Base-by-base conservation (phyloP, 2,888 invertebrate species). In the Amphipyra tragopoginis region DNA sequence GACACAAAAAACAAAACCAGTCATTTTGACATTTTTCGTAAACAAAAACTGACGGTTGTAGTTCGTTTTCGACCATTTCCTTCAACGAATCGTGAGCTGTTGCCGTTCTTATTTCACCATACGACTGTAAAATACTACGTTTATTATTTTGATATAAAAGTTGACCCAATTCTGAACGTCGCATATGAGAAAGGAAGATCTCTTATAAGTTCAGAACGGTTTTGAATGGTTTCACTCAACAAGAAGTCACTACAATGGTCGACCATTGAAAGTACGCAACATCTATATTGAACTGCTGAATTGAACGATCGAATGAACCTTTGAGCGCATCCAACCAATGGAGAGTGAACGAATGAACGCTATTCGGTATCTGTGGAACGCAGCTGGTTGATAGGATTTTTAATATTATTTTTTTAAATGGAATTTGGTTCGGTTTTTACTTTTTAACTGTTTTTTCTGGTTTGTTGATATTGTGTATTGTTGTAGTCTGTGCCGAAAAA, bases 281-380 rank as follows among this genome's bases (percentile, higher is more conserved):
- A 73, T 59, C 54, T 67, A 54, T 56, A 68, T 53, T 70, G 71
- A 81, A 72, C 60, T 63, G 61, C 11, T 69, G 63, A 59, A 77
- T 57, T 59, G 52, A 71, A 72, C 57, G 71, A 72, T 21, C 47
- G 63, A 80, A 64, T 64, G 72, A 65, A 71, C 67, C 59, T 68
- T 72, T 72, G 53, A 80, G 65, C 44, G 59, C 60, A 59, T 57
- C 42, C 44, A 8, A 63, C 52, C 48, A 66, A 49, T 48, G 48
- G 48, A n/a, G 57, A 63, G 50, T 59, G 72, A 72, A 67, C 48
- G 69, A 79, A 66, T 66, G 65, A 78, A 61, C 44, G 62, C 52
- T 51, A 38, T 54, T 58, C 21, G 59, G 64, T 87, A 85, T 86
- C 86, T 83, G 64, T 69, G 72, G 74, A 79, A 75, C 74, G 79